Evolutionary conservation across 2,888 invertebrate species (phyloP).

Genomic region (Slavum lentiscoides): DNA sequence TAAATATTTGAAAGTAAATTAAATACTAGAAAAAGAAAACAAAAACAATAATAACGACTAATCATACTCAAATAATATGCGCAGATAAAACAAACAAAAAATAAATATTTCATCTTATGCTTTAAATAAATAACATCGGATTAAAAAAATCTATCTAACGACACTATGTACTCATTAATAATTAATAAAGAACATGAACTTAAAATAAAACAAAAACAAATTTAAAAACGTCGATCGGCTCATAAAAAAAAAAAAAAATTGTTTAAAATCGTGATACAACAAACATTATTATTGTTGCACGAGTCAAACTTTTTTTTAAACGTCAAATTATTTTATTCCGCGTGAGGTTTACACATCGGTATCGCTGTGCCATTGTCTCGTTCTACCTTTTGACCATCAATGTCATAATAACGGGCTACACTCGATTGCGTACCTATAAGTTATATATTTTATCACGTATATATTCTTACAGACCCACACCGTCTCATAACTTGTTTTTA

Average conservation of each 20-base stretch:
- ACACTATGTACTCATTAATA: no score
- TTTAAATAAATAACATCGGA: no score
- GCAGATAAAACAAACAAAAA: not conserved
- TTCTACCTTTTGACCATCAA: constrained; percentile 49
- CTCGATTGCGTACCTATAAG: constrained; percentile 50
- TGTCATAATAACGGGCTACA: constrained; percentile 41
- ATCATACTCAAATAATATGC: not conserved
- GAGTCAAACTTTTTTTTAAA: not conserved
- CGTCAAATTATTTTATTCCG: constrained; percentile 15
- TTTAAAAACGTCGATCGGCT: no score
- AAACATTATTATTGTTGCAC: not conserved
- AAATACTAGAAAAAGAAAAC: constrained; percentile 17
- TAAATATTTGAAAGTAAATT: not conserved
- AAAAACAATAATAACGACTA: constrained; percentile 8
- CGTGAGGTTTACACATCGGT: constrained; percentile 31
- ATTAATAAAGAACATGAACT: not conserved
- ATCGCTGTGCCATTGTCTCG: constrained; percentile 39
- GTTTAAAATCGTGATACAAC: not conserved
- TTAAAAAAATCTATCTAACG: no score
- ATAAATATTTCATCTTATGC: not conserved
- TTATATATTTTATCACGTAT: constrained; percentile 21
- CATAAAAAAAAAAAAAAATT: no score
- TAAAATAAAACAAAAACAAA: not conserved
- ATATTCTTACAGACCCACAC: not conserved
- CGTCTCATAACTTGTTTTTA: not conserved